These are phyloP conservation scores for Calonectris borealis DNA, from an alignment of 2,113 vertebrate species.

Conservation along the genomic window DNA sequence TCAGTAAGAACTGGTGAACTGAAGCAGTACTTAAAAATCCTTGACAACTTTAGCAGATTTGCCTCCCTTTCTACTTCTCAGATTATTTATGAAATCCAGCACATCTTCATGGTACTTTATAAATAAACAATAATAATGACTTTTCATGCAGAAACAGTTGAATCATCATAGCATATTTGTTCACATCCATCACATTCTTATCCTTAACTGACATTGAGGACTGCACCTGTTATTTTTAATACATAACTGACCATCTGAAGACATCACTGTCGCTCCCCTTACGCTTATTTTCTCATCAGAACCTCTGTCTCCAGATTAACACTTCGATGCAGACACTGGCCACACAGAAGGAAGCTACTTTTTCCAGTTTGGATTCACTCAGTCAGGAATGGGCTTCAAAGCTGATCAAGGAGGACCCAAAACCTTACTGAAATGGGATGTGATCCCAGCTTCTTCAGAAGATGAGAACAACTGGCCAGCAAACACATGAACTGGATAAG, in stretches of 20 bases:
- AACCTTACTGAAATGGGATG: not conserved
- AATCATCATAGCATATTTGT: not conserved
- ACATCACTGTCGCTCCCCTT: not conserved
- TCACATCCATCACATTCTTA: not conserved
- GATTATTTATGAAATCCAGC: not conserved
- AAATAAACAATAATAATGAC: constrained; percentile 9
- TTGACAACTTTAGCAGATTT: not conserved
- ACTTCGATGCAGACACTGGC: not conserved
- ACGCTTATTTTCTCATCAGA: not conserved
- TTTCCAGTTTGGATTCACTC: not conserved
- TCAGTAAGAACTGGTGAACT: not conserved
- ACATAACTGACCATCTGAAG: not conserved
- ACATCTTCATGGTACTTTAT: not conserved
- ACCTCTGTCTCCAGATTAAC: not conserved
- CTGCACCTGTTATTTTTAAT: not conserved
- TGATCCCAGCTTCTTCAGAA: not conserved
- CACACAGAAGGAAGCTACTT: not conserved
- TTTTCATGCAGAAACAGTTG: not conserved
- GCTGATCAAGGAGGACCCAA: not conserved
- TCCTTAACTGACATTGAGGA: not conserved
- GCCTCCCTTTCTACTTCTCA: not conserved
- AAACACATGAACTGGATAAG: not conserved
- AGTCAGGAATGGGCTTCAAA: not conserved
- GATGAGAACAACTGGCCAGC: not conserved
- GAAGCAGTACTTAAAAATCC: not conserved